Base-by-base conservation (phyloP, 2,113 vertebrate genomes). In the Egretta garzetta region DNA sequence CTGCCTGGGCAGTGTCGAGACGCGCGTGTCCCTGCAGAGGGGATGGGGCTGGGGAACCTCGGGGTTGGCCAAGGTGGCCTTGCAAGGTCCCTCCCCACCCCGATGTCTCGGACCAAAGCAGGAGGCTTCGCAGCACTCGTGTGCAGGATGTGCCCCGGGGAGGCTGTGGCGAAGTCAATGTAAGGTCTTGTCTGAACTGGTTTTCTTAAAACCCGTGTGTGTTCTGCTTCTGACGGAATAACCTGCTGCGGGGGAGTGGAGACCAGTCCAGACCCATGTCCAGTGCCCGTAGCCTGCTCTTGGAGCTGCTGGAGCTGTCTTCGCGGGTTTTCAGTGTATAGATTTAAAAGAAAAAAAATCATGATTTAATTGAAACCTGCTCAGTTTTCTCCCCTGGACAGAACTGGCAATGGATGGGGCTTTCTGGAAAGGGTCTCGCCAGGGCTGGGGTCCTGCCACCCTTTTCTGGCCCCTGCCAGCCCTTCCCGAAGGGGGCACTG, bases 401-500 rank as follows among this genome's bases (percentile, higher is more conserved):
- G 64, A 55, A 14, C 16, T 53, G 12, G 32, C 14, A 3, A 8
- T 1, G 37, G 59, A 23, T 15, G 50, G 56, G 41, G 45, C 35
- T 33, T 24, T 67, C 22, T 50, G 64, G 85, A 23, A 27, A 6
- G 60, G 66, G 8, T 62, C 47, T 58, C 0, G 1, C 0, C 32
- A 41, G 49, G 55, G 24, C 5, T 24, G 47, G 24, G 86, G 13
- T 86, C 81, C 86, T 14, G 33, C 63, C 80, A 84, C 77, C 49
- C 19, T 0, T 32, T 28, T 5, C 23, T 49, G 67, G 12, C 39
- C 71, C 73, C 85, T 37, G 26, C 45, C 68, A 80, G 33, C 30
- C 17, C 50, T 39, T 32, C n/a, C 77, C 7, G 0, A 0, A 1
- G 43, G 67, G 71, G 35, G 15, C 32, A 3, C 20, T n/a, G 41